Base-by-base conservation (phyloP, 2,888 invertebrate genomes). In the Adela reaumurella region DNA sequence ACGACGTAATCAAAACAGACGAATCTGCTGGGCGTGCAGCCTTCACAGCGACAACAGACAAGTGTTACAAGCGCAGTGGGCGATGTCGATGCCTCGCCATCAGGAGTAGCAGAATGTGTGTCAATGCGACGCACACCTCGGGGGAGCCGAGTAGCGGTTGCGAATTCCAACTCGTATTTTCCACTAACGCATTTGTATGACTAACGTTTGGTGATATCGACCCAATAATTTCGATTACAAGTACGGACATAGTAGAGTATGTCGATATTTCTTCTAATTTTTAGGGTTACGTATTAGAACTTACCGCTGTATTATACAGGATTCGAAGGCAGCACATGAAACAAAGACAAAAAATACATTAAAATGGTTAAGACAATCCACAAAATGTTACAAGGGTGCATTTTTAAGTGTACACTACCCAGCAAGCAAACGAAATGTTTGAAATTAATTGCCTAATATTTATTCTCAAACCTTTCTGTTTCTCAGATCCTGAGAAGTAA, bases 151-250 rank as follows among this genome's bases (percentile, higher is more conserved):
- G 69, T 78, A 78, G 78, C 78, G 78, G 78, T 73, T 70, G 68
- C 74, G 58, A 73, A 78, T 77, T 74, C 78, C 77, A 69, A 63
- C 71, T 74, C 76, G 76, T 77, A 76, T 74, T 74, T n/a, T 72
- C 70, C 67, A 70, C 70, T 14, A 51, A 43, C 58, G 58, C 61
- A 65, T 74, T 76, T 76, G 74, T 76, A 62, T 17, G 35, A 67
- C 71, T 64, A 74, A 74, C 72, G 68, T 35, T 35, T 8, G 4
- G 35, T 35, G 35, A 35, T 35, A 35, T 53, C 64, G 77, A 73
- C 77, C 77, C 65, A 72, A 73, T 76, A 74, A 73, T 64, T n/a
- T 64, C 54, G 35, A 35, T 35, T 35, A 35, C n/a, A 35, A 4
- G 5, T 24, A 6, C 8, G 24, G 24, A 8, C 24, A 8, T 8